Conservation (phyloP, 2,888 invertebrate genomes). For the Gymnoscelis rufifasciata region DNA sequence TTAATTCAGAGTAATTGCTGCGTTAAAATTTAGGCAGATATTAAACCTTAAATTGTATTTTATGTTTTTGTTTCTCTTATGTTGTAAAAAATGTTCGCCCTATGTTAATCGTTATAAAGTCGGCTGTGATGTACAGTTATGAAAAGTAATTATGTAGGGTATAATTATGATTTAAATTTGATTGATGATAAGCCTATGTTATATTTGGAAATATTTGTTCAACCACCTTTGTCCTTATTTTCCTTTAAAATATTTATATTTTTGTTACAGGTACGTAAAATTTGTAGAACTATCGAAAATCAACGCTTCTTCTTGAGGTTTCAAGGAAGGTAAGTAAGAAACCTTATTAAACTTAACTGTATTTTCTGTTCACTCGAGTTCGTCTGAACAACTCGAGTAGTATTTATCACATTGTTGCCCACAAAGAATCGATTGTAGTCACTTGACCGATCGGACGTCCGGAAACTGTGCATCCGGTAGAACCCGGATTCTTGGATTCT, state of each 20-base stretch:
- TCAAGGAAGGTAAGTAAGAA: conserved; percentile 10
- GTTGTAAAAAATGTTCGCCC: conserved; percentile 53
- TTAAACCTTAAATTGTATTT: conserved; percentile 67
- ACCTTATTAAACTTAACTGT: not conserved
- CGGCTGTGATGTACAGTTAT: conserved; percentile 59
- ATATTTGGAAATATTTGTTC: not conserved
- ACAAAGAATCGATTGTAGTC: conserved; percentile 25
- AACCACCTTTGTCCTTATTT: not conserved
- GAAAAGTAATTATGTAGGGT: conserved; percentile 63
- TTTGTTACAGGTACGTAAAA: conserved; percentile 57
- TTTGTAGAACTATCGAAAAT: no score
- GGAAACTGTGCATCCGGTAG: conserved; percentile 56
- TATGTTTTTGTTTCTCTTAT: conserved; percentile 58
- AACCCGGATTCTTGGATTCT: conserved; percentile 51
- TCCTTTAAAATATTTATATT: conserved; percentile 10
- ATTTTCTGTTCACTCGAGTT: not conserved
- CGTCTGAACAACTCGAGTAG: conserved; percentile 5
- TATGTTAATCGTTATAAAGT: conserved; percentile 63
- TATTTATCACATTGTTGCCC: conserved; percentile 20
- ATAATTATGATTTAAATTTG: conserved; percentile 45
- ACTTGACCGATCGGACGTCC: conserved; percentile 41
- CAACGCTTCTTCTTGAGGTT: no score
- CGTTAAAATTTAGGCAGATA: conserved; percentile 66
- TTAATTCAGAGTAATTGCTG: conserved; percentile 75
- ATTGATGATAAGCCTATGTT: conserved; percentile 33